Evolutionary conservation across 1,140 invertebrate species (phyloP).

Genomic region (Drosophila burlai): DNA sequence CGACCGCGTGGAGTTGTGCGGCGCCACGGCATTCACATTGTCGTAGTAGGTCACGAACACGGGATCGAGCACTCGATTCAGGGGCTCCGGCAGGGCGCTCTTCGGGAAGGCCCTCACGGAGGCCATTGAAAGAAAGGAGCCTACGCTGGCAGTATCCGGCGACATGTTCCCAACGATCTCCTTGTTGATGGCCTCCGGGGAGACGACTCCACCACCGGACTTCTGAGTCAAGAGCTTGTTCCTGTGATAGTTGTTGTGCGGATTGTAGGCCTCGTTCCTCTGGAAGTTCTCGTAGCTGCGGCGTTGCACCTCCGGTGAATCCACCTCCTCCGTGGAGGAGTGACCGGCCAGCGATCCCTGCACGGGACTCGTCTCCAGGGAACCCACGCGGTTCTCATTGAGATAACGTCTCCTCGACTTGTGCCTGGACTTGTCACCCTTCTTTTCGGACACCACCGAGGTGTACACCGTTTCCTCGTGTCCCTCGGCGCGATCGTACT

Average conservation of each 20-base stretch:
- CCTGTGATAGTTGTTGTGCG: constrained; percentile 82
- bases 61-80: constrained; percentile 91
- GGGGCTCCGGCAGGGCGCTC: constrained; percentile 87
- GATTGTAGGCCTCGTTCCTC: constrained; percentile 79
- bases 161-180: constrained; percentile 74
- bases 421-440: constrained; percentile 67
- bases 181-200: constrained; percentile 77
- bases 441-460: constrained; percentile 78
- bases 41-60: constrained; percentile 89
- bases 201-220: constrained; percentile 32
- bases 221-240: constrained; percentile 80
- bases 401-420: constrained; percentile 78
- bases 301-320: constrained; percentile 51
- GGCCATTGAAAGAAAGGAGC: constrained; percentile 90
- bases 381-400: constrained; percentile 82
- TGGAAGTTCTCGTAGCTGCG: constrained; percentile 77
- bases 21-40: constrained; percentile 86
- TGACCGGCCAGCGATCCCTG: constrained; percentile 56
- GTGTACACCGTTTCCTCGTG: constrained; percentile 78
- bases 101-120: constrained; percentile 92
- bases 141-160: constrained; percentile 81
- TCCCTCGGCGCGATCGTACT: constrained; percentile 75
- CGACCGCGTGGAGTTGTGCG: constrained; percentile 59
- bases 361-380: constrained; percentile 75
- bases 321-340: constrained; percentile 77